Conservation (phyloP, 2,113 vertebrate species). For the Oncorhynchus masou region DNA sequence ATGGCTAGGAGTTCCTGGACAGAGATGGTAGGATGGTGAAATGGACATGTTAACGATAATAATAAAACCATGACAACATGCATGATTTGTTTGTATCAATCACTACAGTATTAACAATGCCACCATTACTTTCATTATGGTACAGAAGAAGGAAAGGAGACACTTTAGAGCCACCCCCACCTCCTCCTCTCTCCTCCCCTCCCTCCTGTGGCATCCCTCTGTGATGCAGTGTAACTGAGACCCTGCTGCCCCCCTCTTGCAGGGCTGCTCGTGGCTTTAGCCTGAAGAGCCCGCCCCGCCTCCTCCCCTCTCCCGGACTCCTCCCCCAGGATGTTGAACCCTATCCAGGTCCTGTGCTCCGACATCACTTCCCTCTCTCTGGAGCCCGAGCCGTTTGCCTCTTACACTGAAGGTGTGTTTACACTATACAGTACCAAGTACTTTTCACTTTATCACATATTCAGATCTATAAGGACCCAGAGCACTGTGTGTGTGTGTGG, state of each 20-base stretch:
- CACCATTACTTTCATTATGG: not conserved
- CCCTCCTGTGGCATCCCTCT: constrained; percentile 24
- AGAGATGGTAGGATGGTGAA: not conserved
- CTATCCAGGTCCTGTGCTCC: constrained; percentile 79
- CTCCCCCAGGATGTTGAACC: constrained; percentile 78
- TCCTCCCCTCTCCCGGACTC: constrained; percentile 71
- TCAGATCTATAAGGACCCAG: constrained; percentile 14
- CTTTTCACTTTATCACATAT: not conserved
- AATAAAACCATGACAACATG: no score
- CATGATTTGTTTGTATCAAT: not conserved
- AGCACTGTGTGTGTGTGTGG: constrained; percentile 32
- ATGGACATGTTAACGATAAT: not conserved
- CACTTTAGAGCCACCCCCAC: no score
- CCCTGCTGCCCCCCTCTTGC: constrained; percentile 63
- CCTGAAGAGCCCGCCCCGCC: constrained; percentile 75
- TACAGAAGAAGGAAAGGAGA: not conserved
- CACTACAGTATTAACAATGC: not conserved
- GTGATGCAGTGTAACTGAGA: constrained; percentile 34
- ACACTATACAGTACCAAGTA: constrained; percentile 50
- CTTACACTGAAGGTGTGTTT: constrained; percentile 76
- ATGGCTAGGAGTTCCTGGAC: no score
- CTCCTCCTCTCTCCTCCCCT: constrained; percentile 24
- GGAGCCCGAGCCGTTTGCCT: constrained; percentile 78
- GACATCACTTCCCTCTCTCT: constrained; percentile 79
- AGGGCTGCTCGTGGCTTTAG: constrained; percentile 78